Percentiles rank a stretch among this genome's conserved stretches.
These are phyloP conservation scores for Stichopus chloronotus DNA, from an alignment of 35 echinoderm and acorn worm species.

Conservation along the genomic window DNA sequence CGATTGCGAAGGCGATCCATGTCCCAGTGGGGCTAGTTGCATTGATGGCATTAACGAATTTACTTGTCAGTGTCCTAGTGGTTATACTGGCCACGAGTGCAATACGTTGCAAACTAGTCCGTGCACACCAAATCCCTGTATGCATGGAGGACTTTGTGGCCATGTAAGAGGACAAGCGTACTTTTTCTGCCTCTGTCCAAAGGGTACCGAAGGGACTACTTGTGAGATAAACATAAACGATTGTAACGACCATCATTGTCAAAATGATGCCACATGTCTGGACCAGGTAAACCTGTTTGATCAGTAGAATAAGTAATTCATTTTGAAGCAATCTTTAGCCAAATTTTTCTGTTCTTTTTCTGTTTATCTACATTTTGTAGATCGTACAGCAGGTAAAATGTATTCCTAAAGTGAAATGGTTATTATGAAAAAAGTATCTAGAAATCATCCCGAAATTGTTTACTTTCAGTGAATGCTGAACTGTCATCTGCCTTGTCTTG, in stretches of 20 bases:
- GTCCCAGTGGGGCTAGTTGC: neutral
- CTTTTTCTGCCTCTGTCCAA: conserved; percentile 1
- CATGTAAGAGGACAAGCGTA: neutral
- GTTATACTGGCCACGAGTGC: neutral
- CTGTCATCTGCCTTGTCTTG: too few relatives aligned
- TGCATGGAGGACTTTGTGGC: neutral
- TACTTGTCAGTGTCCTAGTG: neutral
- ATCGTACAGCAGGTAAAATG: too few relatives aligned
- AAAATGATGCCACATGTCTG: neutral
- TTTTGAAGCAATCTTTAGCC: too few relatives aligned
- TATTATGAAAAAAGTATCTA: too few relatives aligned
- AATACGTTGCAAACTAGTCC: neutral
- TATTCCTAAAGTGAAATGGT: too few relatives aligned
- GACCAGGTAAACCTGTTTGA: conserved; percentile 28
- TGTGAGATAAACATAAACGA: conserved; percentile 3
- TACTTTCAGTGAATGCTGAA: too few relatives aligned
- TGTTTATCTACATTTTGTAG: too few relatives aligned
- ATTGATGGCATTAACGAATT: neutral
- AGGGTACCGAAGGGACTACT: neutral
- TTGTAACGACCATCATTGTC: neutral
- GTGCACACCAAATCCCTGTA: neutral
- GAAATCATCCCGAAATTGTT: too few relatives aligned
- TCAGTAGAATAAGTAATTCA: too few relatives aligned
- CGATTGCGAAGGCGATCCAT: neutral
- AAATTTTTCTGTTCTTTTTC: too few relatives aligned